Conservation (phyloP, 2,888 invertebrate genomes). For the Molanna angustata region DNA sequence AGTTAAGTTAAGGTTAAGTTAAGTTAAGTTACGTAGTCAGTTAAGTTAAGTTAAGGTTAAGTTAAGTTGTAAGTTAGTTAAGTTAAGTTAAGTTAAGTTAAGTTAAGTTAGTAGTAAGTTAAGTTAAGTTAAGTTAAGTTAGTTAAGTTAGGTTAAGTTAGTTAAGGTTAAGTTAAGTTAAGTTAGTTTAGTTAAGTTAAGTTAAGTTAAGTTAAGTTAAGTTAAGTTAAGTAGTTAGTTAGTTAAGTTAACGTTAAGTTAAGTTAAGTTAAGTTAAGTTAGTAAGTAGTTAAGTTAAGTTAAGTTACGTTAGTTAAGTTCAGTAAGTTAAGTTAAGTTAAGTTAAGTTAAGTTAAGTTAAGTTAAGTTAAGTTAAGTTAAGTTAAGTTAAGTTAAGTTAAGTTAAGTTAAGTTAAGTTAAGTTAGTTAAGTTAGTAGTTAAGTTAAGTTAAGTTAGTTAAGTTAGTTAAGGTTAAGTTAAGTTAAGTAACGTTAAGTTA, state of each 20-base stretch:
- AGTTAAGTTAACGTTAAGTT: no score
- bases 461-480: not conserved
- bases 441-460: not conserved
- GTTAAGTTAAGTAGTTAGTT: not conserved
- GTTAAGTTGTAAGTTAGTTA: no score
- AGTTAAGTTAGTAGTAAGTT: not conserved
- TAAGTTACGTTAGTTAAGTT: not conserved
- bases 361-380: not conserved
- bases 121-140: not conserved
- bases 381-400: not conserved
- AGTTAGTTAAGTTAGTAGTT: not conserved
- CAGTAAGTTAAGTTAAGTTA: not conserved
- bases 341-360: not conserved
- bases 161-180: no score
- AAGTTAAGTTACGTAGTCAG: not conserved
- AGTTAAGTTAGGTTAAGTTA: not conserved
- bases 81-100: no score
- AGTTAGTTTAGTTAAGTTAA: not conserved
- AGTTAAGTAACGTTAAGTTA: not conserved
- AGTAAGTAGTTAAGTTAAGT: not conserved
- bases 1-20: no score
- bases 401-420: not conserved
- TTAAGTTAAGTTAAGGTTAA: no score
- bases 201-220: not conserved
- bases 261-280: not conserved